phyloP scores from a whole-genome alignment of 2,797 vertebrate genomes.

The Leptodactylus fallax region DNA sequence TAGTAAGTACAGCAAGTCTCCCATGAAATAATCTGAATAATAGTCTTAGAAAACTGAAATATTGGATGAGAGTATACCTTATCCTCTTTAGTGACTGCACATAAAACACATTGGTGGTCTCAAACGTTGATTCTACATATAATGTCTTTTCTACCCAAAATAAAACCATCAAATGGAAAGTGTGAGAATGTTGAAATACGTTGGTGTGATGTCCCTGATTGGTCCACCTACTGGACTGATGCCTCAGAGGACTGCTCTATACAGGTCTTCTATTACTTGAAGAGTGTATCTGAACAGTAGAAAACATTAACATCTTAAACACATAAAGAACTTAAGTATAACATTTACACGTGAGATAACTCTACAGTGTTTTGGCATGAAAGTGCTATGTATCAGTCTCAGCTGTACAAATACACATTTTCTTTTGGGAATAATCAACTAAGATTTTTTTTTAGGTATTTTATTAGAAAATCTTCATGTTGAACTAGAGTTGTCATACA shows the following conservation, averaged over 20 bases:
- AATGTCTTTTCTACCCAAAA: neutral
- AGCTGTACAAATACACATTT: neutral
- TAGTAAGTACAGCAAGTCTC: slow-evolving; percentile 26
- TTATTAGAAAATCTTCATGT: neutral
- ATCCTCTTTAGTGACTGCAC: neutral
- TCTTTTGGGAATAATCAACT: neutral
- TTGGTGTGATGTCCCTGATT: neutral
- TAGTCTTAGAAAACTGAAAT: neutral
- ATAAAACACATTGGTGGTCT: neutral
- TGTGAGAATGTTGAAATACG: neutral
- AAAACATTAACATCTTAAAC: neutral
- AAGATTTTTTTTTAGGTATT: neutral
- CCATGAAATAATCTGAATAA: slow-evolving; percentile 13
- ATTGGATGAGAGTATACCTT: neutral
- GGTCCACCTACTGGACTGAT: neutral
- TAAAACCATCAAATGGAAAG: neutral
- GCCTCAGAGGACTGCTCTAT: neutral
- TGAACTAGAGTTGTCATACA: too few species aligned
- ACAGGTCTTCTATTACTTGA: neutral
- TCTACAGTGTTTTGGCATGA: neutral
- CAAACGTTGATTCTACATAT: neutral
- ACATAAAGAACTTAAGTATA: too few species aligned
- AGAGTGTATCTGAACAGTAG: neutral
- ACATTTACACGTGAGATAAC: too few species aligned
- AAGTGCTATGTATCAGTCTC: neutral